These are phyloP conservation scores for Perithous albicinctus DNA, from an alignment of 2,888 invertebrate genomes.

Conservation along the genomic window DNA sequence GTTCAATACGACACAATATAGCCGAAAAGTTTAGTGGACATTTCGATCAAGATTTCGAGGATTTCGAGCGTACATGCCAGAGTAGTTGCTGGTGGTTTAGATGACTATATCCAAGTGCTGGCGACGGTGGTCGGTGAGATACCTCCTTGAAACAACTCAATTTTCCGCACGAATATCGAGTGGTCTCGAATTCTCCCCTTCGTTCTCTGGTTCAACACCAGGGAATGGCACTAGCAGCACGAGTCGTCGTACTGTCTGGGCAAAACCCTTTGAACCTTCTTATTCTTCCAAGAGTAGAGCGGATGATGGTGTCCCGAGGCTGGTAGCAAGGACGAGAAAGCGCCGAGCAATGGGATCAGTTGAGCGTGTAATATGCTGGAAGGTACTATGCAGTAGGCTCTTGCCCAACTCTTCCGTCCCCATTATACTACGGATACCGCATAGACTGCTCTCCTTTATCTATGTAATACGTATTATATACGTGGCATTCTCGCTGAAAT, in stretches of 20 bases:
- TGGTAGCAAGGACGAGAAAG: conserved; percentile 57
- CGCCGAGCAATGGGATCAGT: conserved; percentile 65
- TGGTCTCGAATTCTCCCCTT: conserved; percentile 23
- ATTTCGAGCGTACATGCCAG: background rate
- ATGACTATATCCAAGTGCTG: background rate
- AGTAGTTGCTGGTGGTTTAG: background rate
- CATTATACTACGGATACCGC: conserved; percentile 54
- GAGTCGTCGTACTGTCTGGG: conserved; percentile 18
- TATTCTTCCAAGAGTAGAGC: conserved; percentile 45
- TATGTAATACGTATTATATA: conserved; percentile 38
- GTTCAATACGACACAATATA: conserved; percentile 6
- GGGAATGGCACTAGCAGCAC: background rate
- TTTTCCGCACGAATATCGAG: conserved; percentile 53
- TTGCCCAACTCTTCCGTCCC: conserved; percentile 65
- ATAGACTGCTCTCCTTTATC: conserved; percentile 33
- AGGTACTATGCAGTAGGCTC: conserved; percentile 57
- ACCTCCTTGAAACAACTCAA: conserved; percentile 38
- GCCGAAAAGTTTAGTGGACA: conserved; percentile 1
- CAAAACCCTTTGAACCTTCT: conserved; percentile 63
- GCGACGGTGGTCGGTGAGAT: background rate
- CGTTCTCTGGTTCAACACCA: conserved; percentile 8
- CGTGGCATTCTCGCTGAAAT: no score
- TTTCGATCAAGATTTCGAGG: background rate
- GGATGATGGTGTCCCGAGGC: conserved; percentile 22
- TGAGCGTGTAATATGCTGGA: conserved; percentile 67